phyloP scores from a whole-genome alignment of 2,888 invertebrate genomes.

The Odontocerum albicorne region DNA sequence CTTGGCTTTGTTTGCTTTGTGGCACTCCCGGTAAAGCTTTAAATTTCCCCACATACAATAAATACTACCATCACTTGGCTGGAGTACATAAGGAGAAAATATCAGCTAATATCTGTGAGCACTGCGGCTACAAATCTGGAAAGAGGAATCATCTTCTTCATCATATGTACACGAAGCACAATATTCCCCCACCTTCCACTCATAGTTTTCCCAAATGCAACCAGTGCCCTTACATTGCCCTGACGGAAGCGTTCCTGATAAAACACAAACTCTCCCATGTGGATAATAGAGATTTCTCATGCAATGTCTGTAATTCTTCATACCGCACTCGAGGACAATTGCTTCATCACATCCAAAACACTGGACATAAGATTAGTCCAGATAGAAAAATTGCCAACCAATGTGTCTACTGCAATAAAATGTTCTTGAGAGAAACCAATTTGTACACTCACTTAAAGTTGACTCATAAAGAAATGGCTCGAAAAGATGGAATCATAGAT shows the following conservation, averaged over 20 bases:
- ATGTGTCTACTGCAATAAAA: slow-evolving; percentile 75
- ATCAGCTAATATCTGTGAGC: slow-evolving; percentile 77
- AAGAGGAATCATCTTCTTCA: slow-evolving; percentile 75
- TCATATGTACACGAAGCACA: slow-evolving; percentile 80
- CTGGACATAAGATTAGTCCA: slow-evolving; percentile 55
- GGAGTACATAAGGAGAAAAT: slow-evolving; percentile 79
- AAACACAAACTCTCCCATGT: slow-evolving; percentile 70
- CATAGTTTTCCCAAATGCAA: slow-evolving; percentile 79
- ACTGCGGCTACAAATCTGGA: slow-evolving; percentile 77
- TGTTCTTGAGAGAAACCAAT: slow-evolving; percentile 68
- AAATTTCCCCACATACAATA: slow-evolving; percentile 76
- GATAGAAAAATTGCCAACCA: slow-evolving; percentile 55
- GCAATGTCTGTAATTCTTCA: slow-evolving; percentile 59
- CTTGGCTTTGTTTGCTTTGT: slow-evolving; percentile 82
- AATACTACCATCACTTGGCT: slow-evolving; percentile 79
- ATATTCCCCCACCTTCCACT: slow-evolving; percentile 68
- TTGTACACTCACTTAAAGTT: slow-evolving; percentile 72
- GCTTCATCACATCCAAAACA: slow-evolving; percentile 57
- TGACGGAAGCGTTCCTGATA: slow-evolving; percentile 69
- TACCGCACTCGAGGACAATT: slow-evolving; percentile 51
- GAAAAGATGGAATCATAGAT: slow-evolving; percentile 66
- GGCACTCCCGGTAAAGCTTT: slow-evolving; percentile 66
- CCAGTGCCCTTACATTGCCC: slow-evolving; percentile 72
- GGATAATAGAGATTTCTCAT: slow-evolving; percentile 52
- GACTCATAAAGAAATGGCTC: slow-evolving; percentile 65